These are phyloP conservation scores for Glaucomys volans DNA, from an alignment of 2,113 vertebrate species.

Conservation along the genomic window DNA sequence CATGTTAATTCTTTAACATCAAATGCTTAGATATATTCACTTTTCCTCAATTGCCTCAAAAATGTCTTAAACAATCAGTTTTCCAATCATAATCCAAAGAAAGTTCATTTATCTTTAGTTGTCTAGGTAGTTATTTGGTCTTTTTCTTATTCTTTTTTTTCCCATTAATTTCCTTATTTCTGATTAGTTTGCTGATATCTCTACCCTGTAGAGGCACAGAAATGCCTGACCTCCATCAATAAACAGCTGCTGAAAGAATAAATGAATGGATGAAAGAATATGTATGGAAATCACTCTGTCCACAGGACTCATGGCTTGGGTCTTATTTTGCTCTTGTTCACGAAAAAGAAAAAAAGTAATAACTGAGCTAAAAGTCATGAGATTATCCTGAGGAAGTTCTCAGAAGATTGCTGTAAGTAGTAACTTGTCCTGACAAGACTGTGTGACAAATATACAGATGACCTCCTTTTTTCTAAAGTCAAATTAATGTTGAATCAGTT, in stretches of 20 bases:
- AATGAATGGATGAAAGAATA: not conserved
- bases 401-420: not conserved
- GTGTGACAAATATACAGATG: not conserved
- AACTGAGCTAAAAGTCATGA: not conserved
- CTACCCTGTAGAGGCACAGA: not conserved
- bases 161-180: not conserved
- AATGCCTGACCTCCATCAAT: not conserved
- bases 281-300: not conserved
- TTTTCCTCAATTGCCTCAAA: not conserved
- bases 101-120: not conserved
- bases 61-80: not conserved
- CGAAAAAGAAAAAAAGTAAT: slow-evolving; percentile 25
- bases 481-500: slow-evolving; percentile 41
- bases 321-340: slow-evolving; percentile 15
- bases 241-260: not conserved
- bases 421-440: not conserved
- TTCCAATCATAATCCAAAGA: not conserved
- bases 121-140: not conserved
- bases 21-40: not conserved
- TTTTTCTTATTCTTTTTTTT: not conserved
- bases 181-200: not conserved
- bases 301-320: not conserved
- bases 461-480: not conserved
- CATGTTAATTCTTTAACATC: not conserved
- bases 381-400: not conserved